Conservation (phyloP, 2,797 vertebrate genomes). For the Limosa lapponica region DNA sequence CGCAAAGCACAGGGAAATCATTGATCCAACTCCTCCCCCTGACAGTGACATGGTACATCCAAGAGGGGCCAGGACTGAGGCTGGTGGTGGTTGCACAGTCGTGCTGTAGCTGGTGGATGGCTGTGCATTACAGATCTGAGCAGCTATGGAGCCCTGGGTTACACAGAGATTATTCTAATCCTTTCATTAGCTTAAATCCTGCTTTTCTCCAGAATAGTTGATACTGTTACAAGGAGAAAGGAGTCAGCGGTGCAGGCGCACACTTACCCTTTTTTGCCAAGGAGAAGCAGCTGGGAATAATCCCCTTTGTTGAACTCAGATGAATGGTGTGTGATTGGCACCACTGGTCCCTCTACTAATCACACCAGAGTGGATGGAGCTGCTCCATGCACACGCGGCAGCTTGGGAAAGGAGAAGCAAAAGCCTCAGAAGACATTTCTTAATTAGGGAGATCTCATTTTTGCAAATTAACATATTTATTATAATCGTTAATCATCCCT, state of each 20-base stretch:
- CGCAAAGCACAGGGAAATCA: background rate
- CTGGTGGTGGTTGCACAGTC: background rate
- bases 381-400: background rate
- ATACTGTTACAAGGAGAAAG: conserved; percentile 1
- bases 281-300: conserved; percentile 5
- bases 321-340: background rate
- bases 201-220: background rate
- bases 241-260: background rate
- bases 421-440: background rate
- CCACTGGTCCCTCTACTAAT: background rate
- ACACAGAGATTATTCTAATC: conserved; percentile 36
- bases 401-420: background rate
- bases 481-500: background rate
- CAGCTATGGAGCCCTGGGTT: background rate
- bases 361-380: background rate
- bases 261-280: background rate
- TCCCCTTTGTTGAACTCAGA: background rate
- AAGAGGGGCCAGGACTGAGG: rapidly evolving
- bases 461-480: conserved; percentile 33
- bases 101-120: background rate
- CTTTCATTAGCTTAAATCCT: conserved; percentile 32
- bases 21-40: rapidly evolving
- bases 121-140: background rate
- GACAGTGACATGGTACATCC: rapidly evolving
- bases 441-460: conserved; percentile 27